A percentile compares a stretch with the other conserved stretches of the same genome.
These are phyloP conservation scores for Caenorhabditis sp. DNA, from an alignment of 2,888 invertebrate genomes.

Conservation along the genomic window DNA sequence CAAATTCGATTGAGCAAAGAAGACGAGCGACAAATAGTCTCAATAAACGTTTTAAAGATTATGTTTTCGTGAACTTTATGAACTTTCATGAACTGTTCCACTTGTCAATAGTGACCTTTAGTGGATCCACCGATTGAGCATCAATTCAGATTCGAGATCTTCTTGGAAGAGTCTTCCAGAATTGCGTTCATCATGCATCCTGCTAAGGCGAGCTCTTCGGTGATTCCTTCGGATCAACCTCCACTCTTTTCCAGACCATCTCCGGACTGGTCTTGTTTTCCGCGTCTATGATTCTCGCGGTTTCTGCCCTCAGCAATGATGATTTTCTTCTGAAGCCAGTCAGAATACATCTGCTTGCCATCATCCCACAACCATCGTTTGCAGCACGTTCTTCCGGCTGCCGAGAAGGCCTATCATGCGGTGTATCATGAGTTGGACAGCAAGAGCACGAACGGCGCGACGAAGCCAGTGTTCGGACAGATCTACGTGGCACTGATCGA, in stretches of 20 bases:
- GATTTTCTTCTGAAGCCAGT: slow-evolving; percentile 36
- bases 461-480: slow-evolving; percentile 5
- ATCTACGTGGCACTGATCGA: slow-evolving; percentile 42
- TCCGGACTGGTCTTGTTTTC: slow-evolving; percentile 6
- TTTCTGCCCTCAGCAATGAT: neutral
- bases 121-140: neutral
- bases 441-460: neutral
- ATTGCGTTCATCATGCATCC: slow-evolving; percentile 9
- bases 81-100: neutral
- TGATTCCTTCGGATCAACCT: neutral
- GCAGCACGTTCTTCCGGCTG: slow-evolving; percentile 34
- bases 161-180: slow-evolving; percentile 2
- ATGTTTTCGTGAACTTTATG: neutral
- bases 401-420: slow-evolving; percentile 28
- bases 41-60: neutral
- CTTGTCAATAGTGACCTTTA: neutral
- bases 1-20: neutral
- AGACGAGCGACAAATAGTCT: neutral
- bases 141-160: neutral
- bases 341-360: neutral
- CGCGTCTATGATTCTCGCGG: neutral
- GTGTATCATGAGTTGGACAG: slow-evolving; percentile 28
- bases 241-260: neutral
- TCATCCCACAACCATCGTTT: neutral
- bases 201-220: slow-evolving; percentile 13